Percentiles rank a stretch among this genome's conserved stretches.
phyloP scores from a whole-genome alignment of 1,140 invertebrate genomes.

The Lamellibrachia luymesi region DNA sequence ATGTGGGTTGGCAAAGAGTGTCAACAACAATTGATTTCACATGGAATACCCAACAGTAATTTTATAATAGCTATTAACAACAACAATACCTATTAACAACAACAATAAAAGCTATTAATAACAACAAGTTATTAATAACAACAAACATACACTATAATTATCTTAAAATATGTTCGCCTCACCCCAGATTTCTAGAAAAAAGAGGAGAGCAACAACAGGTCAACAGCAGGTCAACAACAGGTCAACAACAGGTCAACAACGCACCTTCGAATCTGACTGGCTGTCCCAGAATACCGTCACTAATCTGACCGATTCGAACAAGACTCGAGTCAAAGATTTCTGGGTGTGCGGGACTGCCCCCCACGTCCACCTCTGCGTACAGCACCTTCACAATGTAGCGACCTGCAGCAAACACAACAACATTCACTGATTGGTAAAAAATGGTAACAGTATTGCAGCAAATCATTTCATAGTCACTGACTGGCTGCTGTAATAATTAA shows the following conservation, averaged over 20 bases:
- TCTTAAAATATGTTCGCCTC: too few species aligned
- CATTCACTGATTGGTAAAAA: neutral
- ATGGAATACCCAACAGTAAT: too few species aligned
- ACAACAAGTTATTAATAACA: too few species aligned
- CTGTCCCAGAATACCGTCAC: conserved; percentile 57
- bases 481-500: neutral
- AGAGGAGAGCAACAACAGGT: too few species aligned
- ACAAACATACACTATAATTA: too few species aligned
- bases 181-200: too few species aligned
- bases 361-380: conserved; percentile 82
- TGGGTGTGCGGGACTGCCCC: conserved; percentile 89
- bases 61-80: too few species aligned
- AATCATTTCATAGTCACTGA: neutral
- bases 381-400: conserved; percentile 74
- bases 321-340: conserved; percentile 86
- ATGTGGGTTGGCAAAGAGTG: too few species aligned
- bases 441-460: neutral
- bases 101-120: too few species aligned
- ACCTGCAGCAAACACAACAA: conserved; percentile 21
- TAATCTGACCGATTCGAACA: conserved; percentile 56
- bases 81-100: too few species aligned
- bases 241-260: conserved; percentile 34
- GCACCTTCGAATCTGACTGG: conserved; percentile 45
- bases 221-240: too few species aligned
- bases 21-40: too few species aligned